Base-by-base conservation (phyloP, 2,797 vertebrate species). In the Nasua narica region DNA sequence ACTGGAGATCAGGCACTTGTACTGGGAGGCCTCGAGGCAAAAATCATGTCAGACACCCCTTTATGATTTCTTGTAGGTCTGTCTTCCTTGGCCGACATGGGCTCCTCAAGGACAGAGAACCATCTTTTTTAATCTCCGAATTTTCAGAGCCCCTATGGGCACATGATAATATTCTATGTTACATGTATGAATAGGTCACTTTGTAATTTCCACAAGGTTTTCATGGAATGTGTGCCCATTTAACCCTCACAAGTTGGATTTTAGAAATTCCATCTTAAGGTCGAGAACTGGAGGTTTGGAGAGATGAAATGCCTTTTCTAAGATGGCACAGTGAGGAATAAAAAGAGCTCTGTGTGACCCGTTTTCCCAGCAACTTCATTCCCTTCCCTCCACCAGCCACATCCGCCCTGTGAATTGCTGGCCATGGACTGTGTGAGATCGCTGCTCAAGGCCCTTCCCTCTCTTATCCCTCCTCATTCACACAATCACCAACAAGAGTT, bases 371-470 rank as follows among this genome's bases (percentile, higher is more conserved):
- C 3, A 52, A 23, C 32, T 52, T 81, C 29, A 18, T 27, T 48
- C n/a, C 16, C 40, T 32, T 54, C 58, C 54, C 1, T 6, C 35
- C 27, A 18, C 15, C 7, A 25, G 14, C 15, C 50, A 4, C 5
- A 29, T 37, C 23, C 15, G 1, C 35, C 46, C n/a, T 4, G 2
- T 32, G 27, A 7, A 40, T 43, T 48, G 50, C 67, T 43, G 12
- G 1, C 48, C 25, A 4, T 0, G 9, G n/a, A 35, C 11, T 1
- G 0, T 6, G 43, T 0, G 2, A 74, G 15, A 32, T 50, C 25
- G 8, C 4, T 32, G 2, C 25, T 10, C 29, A 7, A 0, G 0
- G 3, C 48, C 48, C 69, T 48, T 25, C 27, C 5, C 0, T 60
- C 21, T 25, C 40, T 46, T 14, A 7, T 1, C 9, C 8, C 43